Conservation (phyloP, 2,113 vertebrate genomes). For the Hippocampus mohnikei region DNA sequence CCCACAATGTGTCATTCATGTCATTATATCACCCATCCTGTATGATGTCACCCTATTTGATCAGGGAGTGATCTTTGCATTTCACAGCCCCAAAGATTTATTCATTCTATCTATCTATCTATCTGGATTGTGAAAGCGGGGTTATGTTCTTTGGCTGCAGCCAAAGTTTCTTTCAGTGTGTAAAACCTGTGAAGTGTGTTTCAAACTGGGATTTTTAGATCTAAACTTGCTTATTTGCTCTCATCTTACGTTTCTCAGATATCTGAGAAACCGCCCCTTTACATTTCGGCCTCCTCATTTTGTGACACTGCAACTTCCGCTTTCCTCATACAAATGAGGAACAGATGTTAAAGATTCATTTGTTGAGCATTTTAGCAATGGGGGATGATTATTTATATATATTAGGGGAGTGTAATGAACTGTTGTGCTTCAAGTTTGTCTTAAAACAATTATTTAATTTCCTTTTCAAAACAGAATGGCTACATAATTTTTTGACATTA, state of each 20-base stretch:
- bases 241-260: constrained; percentile 37
- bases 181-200: constrained; percentile 11
- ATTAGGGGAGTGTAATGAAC: constrained; percentile 15
- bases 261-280: constrained; percentile 43
- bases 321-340: constrained; percentile 58
- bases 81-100: not conserved
- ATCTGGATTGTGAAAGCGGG: constrained; percentile 10
- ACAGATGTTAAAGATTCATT: constrained; percentile 71
- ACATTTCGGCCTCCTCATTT: constrained; percentile 17
- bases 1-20: not conserved
- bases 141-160: constrained; percentile 6
- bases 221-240: constrained; percentile 18
- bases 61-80: not conserved
- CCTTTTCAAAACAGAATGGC: not conserved
- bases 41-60: not conserved
- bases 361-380: constrained; percentile 27
- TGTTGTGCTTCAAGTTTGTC: not conserved
- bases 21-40: not conserved
- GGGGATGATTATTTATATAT: constrained; percentile 31
- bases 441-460: not conserved
- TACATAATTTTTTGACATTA: not conserved
- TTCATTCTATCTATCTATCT: too few species aligned
- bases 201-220: constrained; percentile 22
- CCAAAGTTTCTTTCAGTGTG: not conserved
- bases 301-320: constrained; percentile 60